phyloP scores from a whole-genome alignment of 1,140 invertebrate species.

The Eciton burchellii region DNA sequence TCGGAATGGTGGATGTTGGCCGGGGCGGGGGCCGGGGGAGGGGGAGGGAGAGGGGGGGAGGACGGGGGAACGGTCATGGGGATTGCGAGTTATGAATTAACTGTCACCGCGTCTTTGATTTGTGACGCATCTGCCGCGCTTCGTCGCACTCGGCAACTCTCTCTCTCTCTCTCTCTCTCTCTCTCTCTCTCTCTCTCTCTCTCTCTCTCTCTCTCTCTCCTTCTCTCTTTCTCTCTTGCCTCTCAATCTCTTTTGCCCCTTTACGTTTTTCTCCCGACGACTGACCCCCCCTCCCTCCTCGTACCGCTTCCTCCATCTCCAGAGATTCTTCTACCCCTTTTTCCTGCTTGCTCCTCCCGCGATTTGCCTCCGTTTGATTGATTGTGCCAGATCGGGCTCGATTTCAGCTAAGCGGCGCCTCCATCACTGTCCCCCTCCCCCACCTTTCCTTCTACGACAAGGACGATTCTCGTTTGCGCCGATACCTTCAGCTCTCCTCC shows the following conservation, averaged over 20 bases:
- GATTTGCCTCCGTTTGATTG: conserved; percentile 78
- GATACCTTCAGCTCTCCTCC: not conserved
- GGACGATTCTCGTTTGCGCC: not conserved
- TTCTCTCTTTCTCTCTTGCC: not conserved
- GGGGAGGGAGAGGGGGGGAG: too few relatives aligned
- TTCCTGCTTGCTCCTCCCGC: conserved; percentile 57
- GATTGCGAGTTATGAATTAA: conserved; percentile 79
- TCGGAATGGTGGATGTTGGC: conserved; percentile 29
- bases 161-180: not conserved
- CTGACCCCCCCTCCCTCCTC: conserved; percentile 7
- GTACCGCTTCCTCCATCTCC: conserved; percentile 11
- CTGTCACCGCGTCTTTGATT: conserved; percentile 79
- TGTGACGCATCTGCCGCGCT: conserved; percentile 68
- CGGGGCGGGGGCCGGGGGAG: too few relatives aligned
- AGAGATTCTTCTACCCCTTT: conserved; percentile 43
- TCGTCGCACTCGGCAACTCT: conserved; percentile 5
- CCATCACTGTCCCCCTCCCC: not conserved
- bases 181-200: too few relatives aligned
- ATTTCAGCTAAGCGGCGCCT: conserved; percentile 62
- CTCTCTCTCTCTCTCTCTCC: not conserved
- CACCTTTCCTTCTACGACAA: not conserved
- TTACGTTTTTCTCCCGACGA: conserved; percentile 14
- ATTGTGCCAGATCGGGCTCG: conserved; percentile 70
- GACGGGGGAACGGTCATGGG: conserved; percentile 39
- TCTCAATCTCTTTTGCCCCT: not conserved